A percentile compares a stretch with the other conserved stretches of the same genome.
These are phyloP conservation scores for Cheilosia soror DNA, from an alignment of 2,888 invertebrate genomes.

Conservation along the genomic window DNA sequence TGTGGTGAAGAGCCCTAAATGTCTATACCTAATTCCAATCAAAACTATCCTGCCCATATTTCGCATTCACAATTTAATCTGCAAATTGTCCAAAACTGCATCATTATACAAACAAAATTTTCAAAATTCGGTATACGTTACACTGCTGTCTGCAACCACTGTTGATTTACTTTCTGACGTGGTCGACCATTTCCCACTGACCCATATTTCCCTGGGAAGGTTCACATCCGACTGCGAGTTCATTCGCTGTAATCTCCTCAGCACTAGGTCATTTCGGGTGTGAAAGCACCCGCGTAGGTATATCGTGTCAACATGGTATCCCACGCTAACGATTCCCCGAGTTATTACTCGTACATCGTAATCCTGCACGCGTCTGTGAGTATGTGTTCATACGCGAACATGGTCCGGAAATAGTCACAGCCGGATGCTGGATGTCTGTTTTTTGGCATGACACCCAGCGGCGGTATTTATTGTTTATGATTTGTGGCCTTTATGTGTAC, in stretches of 20 bases:
- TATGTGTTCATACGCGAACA: slow-evolving; percentile 1
- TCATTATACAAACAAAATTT: too few species aligned
- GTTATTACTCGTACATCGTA: slow-evolving; percentile 51
- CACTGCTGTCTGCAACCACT: background rate
- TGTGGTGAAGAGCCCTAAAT: background rate
- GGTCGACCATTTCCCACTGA: slow-evolving; percentile 21
- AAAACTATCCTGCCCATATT: too few species aligned
- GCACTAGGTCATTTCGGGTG: slow-evolving; percentile 53
- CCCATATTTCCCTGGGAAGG: slow-evolving; percentile 3
- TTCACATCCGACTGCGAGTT: slow-evolving; percentile 15
- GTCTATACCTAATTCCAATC: too few species aligned
- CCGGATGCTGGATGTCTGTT: slow-evolving; percentile 51
- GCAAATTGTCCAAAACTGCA: too few species aligned
- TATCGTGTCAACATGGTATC: slow-evolving; percentile 54
- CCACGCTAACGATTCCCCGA: slow-evolving; percentile 40
- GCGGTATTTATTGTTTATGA: slow-evolving; percentile 72
- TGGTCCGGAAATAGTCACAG: slow-evolving; percentile 47
- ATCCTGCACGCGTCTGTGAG: slow-evolving; percentile 23
- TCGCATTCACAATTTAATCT: too few species aligned
- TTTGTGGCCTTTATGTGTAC: slow-evolving; percentile 59
- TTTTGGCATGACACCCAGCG: slow-evolving; percentile 58
- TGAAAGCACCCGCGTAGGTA: slow-evolving; percentile 50
- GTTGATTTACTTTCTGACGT: slow-evolving; percentile 10
- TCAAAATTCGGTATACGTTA: too few species aligned
- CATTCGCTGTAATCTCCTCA: slow-evolving; percentile 41